phyloP scores from a whole-genome alignment of 2,797 vertebrate genomes.

The Hyperoplus immaculatus region DNA sequence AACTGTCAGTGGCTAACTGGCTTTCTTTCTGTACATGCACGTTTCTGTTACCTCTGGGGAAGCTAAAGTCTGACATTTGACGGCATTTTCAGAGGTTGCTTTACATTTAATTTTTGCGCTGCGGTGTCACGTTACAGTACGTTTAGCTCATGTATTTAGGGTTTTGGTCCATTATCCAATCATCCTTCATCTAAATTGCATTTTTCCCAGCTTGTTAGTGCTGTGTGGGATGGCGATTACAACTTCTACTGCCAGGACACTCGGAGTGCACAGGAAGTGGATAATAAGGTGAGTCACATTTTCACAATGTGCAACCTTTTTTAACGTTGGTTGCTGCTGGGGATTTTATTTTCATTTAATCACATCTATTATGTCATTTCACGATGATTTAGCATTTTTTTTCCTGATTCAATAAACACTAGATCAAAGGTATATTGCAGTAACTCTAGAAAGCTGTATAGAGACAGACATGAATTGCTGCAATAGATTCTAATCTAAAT shows the following conservation, averaged over 20 bases:
- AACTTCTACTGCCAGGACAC: slow-evolving; percentile 96
- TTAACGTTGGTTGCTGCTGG: slow-evolving; percentile 3
- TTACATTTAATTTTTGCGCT: not conserved
- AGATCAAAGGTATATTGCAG: not conserved
- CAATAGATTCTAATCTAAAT: not conserved
- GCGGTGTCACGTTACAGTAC: not conserved
- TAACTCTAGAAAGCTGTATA: not conserved
- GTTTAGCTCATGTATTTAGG: not conserved
- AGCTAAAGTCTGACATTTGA: not conserved
- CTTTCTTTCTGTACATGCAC: not conserved
- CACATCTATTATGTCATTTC: not conserved
- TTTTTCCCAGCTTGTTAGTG: slow-evolving; percentile 87
- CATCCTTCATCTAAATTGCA: slow-evolving; percentile 10
- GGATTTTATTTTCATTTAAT: slow-evolving; percentile 5
- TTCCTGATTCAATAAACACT: not conserved
- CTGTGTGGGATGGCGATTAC: slow-evolving; percentile 91
- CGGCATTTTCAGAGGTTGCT: slow-evolving; percentile 3
- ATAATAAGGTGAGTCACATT: slow-evolving; percentile 90
- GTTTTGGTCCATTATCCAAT: not conserved
- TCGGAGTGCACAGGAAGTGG: slow-evolving; percentile 88
- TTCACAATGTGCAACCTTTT: not conserved
- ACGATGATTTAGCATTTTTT: not conserved
- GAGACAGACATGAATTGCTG: no score
- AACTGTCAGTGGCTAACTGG: not conserved
- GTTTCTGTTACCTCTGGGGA: not conserved